Evolutionary conservation across 1,140 invertebrate genomes (phyloP).

Genomic region (Helicorthomorpha holstii): DNA sequence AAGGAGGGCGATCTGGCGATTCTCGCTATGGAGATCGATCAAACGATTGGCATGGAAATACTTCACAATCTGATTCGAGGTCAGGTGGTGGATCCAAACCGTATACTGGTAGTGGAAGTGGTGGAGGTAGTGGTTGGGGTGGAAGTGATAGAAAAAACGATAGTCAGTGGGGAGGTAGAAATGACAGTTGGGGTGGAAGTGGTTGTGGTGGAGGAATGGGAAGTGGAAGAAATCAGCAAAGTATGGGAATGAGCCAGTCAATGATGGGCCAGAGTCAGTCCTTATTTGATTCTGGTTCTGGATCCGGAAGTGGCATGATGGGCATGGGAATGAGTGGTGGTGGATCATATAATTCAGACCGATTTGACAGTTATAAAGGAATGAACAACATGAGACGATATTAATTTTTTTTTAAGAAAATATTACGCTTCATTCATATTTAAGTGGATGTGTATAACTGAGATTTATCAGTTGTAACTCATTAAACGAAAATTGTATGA

Average conservation of each 20-base stretch:
- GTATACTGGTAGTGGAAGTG: background rate
- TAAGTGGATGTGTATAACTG: too few species aligned
- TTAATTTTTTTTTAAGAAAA: too few species aligned
- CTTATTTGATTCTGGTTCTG: conserved; percentile 2
- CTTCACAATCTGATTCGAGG: background rate
- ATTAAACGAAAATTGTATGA: too few species aligned
- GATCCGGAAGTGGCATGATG: conserved; percentile 3
- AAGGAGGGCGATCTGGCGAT: too few species aligned
- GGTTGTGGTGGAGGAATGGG: background rate
- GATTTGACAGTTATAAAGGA: conserved; percentile 11
- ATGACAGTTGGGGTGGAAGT: conserved; percentile 1
- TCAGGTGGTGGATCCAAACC: background rate
- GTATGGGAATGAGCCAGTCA: conserved; percentile 7
- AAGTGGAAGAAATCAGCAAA: conserved; percentile 3
- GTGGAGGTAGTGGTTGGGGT: background rate
- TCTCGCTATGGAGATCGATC: background rate
- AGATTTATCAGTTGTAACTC: too few species aligned
- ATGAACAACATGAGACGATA: conserved; percentile 3
- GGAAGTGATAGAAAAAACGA: background rate
- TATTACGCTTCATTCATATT: too few species aligned
- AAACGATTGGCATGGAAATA: background rate
- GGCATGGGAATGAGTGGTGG: conserved; percentile 8
- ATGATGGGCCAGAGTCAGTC: conserved; percentile 1
- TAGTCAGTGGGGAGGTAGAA: conserved; percentile 3
- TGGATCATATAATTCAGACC: background rate